Evolutionary conservation across 2,888 invertebrate genomes (phyloP).

Genomic region (Cylloceria caligata): DNA sequence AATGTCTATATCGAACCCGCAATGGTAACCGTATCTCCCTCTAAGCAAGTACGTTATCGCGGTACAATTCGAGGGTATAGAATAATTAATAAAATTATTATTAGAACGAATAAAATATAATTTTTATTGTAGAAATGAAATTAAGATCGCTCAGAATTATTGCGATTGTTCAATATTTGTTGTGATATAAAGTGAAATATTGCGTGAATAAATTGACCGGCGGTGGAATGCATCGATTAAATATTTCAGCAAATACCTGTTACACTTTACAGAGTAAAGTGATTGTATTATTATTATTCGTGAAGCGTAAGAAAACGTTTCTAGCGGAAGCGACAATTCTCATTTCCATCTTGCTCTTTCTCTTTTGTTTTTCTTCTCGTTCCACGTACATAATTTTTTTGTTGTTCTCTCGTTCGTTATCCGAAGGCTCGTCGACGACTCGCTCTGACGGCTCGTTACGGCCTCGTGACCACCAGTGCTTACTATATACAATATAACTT

Average conservation of each 20-base stretch:
- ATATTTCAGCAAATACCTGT: not conserved
- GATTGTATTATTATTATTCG: conserved; percentile 5
- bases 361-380: conserved; percentile 17
- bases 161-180: not conserved
- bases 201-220: not conserved
- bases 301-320: conserved; percentile 17
- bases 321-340: conserved; percentile 45
- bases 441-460: conserved; percentile 59
- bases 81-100: too few species aligned
- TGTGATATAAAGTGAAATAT: not conserved
- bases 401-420: conserved; percentile 29
- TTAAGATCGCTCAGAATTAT: too few species aligned
- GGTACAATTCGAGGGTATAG: too few species aligned
- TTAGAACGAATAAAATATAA: too few species aligned
- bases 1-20: too few species aligned
- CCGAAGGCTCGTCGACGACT: conserved; percentile 44
- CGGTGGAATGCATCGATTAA: not conserved
- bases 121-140: too few species aligned
- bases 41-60: too few species aligned
- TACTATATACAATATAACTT: conserved; percentile 21
- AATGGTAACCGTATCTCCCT: too few species aligned
- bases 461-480: conserved; percentile 51
- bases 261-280: not conserved
- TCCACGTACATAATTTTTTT: not conserved
- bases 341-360: conserved; percentile 42